A percentile compares a stretch with the other conserved stretches of the same genome.
phyloP scores from a whole-genome alignment of 2,113 vertebrate genomes.

The Turdus rufiventris region DNA sequence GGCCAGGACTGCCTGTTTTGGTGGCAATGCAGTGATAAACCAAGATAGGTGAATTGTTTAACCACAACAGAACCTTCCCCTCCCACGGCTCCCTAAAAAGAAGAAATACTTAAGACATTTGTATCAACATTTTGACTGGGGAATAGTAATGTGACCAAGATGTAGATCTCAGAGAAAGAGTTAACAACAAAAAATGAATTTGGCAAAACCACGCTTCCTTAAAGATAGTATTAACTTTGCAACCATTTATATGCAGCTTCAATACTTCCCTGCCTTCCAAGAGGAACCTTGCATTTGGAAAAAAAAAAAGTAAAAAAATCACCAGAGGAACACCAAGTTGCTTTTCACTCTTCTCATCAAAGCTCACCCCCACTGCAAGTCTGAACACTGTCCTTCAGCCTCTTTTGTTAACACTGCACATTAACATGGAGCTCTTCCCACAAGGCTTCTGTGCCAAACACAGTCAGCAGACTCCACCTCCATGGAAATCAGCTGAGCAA shows the following conservation, averaged over 20 bases:
- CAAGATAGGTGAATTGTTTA: not conserved
- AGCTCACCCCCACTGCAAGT: not conserved
- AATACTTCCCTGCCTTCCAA: not conserved
- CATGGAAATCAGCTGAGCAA: not conserved
- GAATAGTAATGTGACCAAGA: not conserved
- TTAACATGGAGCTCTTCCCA: not conserved
- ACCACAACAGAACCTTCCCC: not conserved
- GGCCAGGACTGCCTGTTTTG: not conserved
- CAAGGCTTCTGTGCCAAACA: not conserved
- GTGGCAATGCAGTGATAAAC: not conserved
- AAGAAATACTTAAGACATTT: not conserved
- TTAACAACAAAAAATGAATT: not conserved
- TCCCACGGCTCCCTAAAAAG: rapidly evolving
- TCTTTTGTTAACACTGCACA: not conserved
- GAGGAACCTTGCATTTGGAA: not conserved
- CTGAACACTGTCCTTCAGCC: not conserved
- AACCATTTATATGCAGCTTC: not conserved
- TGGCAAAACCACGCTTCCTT: not conserved
- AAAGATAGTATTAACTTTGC: not conserved
- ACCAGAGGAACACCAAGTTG: not conserved
- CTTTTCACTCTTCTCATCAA: not conserved
- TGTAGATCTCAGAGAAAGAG: not conserved
- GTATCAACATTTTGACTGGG: not conserved
- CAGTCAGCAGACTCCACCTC: not conserved
- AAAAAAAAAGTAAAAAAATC: not conserved